phyloP scores from a whole-genome alignment of 2,113 vertebrate species.

The Gopherus evgoodei region DNA sequence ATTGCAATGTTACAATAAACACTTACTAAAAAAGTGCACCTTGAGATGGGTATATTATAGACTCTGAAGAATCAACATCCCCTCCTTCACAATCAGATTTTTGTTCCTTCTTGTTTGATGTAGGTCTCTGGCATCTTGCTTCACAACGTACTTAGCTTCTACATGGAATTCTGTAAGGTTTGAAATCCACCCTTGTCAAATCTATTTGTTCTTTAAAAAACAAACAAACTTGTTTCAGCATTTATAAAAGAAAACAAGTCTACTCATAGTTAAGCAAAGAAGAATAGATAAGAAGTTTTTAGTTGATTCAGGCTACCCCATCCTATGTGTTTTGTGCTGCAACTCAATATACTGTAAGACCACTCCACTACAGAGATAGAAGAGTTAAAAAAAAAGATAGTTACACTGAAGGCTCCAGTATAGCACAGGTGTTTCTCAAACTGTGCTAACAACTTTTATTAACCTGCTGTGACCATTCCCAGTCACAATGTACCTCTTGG shows the following conservation, averaged over 20 bases:
- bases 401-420: accelerated
- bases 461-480: not conserved
- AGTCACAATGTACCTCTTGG: not conserved
- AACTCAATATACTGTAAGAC: too few relatives aligned
- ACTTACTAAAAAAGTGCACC: not conserved
- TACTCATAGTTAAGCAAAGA: not conserved
- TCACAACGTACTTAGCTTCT: not conserved
- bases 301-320: not conserved
- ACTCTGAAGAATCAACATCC: not conserved
- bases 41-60: not conserved
- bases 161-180: not conserved
- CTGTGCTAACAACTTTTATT: not conserved
- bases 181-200: not conserved
- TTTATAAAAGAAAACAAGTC: not conserved
- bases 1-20: not conserved
- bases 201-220: not conserved
- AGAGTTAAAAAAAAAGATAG: not conserved
- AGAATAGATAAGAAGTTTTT: not conserved
- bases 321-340: too few relatives aligned
- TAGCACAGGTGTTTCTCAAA: not conserved
- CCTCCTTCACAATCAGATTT: not conserved
- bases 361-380: not conserved
- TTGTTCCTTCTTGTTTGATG: not conserved
- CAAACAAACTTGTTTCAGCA: not conserved
- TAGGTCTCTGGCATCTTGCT: not conserved